Percentiles rank a stretch among this genome's conserved stretches.
Conservation (phyloP, 1,140 invertebrate genomes). For the Platyscapa corneri region DNA sequence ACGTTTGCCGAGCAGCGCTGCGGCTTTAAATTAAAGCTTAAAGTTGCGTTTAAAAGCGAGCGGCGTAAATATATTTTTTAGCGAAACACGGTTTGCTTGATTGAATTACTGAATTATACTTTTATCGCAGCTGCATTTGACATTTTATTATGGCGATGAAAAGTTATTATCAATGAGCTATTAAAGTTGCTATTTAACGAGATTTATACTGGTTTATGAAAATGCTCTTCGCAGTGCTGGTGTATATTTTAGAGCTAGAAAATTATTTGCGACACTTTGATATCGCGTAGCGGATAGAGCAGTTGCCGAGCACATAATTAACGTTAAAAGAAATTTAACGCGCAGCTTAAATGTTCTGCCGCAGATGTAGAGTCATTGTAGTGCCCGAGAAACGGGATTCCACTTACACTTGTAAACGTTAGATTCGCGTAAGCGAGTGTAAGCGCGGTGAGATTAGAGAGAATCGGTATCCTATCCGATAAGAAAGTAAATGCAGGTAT, state of each 20-base stretch:
- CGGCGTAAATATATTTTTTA: too few species aligned
- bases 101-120: too few species aligned
- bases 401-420: not conserved
- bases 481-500: not conserved
- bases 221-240: not conserved
- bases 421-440: not conserved
- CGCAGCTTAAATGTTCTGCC: not conserved
- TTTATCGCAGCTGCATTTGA: too few species aligned
- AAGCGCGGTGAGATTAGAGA: not conserved
- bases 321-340: not conserved
- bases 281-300: not conserved
- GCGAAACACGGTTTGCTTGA: too few species aligned
- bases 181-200: too few species aligned
- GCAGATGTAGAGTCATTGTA: not conserved
- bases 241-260: not conserved
- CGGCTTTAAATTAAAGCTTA: too few species aligned
- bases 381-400: not conserved
- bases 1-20: too few species aligned
- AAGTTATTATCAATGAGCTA: too few species aligned
- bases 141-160: too few species aligned
- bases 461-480: not conserved
- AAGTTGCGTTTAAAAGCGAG: too few species aligned
- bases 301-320: not conserved
- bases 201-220: not conserved
- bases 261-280: not conserved